Conservation (phyloP, 2,113 vertebrate species). For the Equus przewalskii region DNA sequence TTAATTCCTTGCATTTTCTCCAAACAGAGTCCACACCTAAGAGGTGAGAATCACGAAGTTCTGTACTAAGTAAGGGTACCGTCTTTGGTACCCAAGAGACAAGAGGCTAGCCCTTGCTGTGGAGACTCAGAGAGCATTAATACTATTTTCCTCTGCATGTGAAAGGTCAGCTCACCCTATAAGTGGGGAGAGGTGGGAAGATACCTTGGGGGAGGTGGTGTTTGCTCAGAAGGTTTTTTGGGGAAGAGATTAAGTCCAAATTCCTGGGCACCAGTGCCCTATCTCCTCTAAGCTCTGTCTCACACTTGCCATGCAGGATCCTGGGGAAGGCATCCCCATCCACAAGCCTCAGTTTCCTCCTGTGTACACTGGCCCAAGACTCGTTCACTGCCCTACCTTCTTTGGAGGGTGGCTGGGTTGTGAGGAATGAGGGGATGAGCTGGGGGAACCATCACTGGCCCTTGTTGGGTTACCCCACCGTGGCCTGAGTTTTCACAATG, state of each 20-base stretch:
- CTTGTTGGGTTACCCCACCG: neutral
- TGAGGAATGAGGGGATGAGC: neutral
- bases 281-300: neutral
- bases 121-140: neutral
- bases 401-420: neutral
- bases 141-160: neutral
- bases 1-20: neutral
- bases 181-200: neutral
- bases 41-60: neutral
- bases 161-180: neutral
- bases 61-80: neutral
- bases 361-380: neutral
- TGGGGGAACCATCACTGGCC: neutral
- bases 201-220: neutral
- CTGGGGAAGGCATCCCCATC: neutral
- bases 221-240: neutral
- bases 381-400: neutral
- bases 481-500: neutral
- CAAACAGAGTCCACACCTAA: neutral
- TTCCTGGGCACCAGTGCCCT: neutral
- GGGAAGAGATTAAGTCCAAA: neutral
- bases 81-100: neutral
- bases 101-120: rapidly evolving
- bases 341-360: neutral
- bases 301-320: neutral